Base-by-base conservation (phyloP, 2,888 invertebrate genomes). In the Incurvaria masculella region DNA sequence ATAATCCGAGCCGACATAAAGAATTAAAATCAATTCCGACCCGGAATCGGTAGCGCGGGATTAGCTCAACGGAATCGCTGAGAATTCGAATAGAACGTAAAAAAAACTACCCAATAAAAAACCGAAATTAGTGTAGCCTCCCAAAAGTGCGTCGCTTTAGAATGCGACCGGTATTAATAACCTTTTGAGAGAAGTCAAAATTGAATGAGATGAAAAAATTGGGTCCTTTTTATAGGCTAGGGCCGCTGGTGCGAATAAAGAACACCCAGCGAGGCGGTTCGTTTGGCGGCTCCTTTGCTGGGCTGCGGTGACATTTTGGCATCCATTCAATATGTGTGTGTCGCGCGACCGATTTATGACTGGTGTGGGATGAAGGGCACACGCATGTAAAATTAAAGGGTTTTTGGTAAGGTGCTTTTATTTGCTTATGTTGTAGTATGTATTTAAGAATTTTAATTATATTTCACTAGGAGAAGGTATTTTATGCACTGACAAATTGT, bases 111-210 rank as follows among this genome's bases (percentile, higher is more conserved):
- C 8, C 33, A 33, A 33, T 33, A 33, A 8, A n/a, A 33, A 33
- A 33, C 11, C 33, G 33, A 33, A 33, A 33, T 33, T 33, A 33
- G 33, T 33, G 33, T 33, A 11, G 23, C 23, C 10, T 10, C 23
- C 33, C 33, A 14, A 33, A 4, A 33, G 33, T 33, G 33, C 33
- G 33, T 33, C 14, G 14, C 73, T 64, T 68, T 74, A 75, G 75
- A 76, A 76, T 73, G 69, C 68, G 71, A 70, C 75, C 75, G 72
- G 72, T 73, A 76, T 78, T 78, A 76, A 76, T 76, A 75, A 72
- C 74, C 71, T 73, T 74, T 76, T 74, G 75, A 74, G 71, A 76
- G 74, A 74, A 78, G 76, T 76, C 76, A 75, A 75, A 76, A 78
- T 76, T 76, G 76, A 76, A 78, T 73, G 75, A 74, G 69, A 70